Evolutionary conservation across 2,797 vertebrate genomes (phyloP), one percentile per base, ranked within the genome.

Genomic region (Enoplosus armatus): DNA sequence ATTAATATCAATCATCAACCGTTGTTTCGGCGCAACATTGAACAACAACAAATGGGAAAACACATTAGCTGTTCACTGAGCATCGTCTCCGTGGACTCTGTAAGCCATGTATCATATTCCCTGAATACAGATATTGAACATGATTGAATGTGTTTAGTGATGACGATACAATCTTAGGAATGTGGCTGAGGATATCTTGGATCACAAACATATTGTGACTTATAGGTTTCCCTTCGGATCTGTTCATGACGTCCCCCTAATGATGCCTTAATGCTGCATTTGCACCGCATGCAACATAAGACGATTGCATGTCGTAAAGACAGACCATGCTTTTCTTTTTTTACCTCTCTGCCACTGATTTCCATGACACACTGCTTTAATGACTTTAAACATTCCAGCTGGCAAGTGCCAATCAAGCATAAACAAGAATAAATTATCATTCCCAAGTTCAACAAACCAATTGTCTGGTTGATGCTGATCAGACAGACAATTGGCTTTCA

Each of bases 201-300:
- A 66, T 81, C 27, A 74, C 51, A 58, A 73, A 72, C 48, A 37
- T n/a, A 16, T 22, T 54, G 59, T 79, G n/a, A 72, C 31, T 72
- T 70, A 33, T 12, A 45, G 20, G 27, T 54, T 77, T 39, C 47
- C 50, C 33, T 59, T 1, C 9, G 14, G 27, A 51, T 64, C 18
- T 72, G 29, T 10, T 62, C 50, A 68, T 75, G 45, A 61, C 26
- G 58, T 55, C 47, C 16, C 8, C 60, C 31, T 29, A 58, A 60
- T 47, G 7, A 15, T 63, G 51, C 61, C 35, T 64, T 22, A 20
- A 47, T 56, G 51, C 14, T 70, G n/a, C 18, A 56, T 41, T 39
- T 35, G 15, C 24, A 41, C 16, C 26, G 24, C 35, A 54, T 24
- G 31, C 31, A 50, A 50, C 22, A 18, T 9, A 5, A 15, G 4